phyloP scores from a whole-genome alignment of 2,113 vertebrate genomes.

The Psammodynastes pulverulentus region DNA sequence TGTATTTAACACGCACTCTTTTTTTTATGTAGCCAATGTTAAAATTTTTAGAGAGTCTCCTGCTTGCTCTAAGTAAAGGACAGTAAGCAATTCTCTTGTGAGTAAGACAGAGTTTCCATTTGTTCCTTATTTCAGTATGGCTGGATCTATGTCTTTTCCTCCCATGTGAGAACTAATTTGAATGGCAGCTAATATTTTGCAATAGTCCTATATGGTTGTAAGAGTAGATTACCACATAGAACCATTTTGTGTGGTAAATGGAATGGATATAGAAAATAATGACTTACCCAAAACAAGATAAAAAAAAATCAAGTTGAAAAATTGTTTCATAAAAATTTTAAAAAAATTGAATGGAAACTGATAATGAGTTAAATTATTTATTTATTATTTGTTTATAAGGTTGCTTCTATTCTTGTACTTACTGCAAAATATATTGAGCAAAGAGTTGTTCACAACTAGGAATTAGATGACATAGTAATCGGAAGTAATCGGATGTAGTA shows the following conservation, averaged over 20 bases:
- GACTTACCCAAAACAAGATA: not conserved
- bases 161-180: not conserved
- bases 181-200: not conserved
- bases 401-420: not conserved
- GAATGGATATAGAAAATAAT: not conserved
- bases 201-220: not conserved
- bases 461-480: not conserved
- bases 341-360: not conserved
- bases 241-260: not conserved
- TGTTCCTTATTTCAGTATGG: not conserved
- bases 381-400: not conserved
- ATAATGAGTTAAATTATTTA: not conserved
- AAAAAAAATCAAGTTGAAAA: not conserved
- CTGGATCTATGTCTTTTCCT: not conserved
- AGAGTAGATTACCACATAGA: not conserved
- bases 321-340: not conserved
- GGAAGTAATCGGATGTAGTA: too few species aligned
- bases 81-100: not conserved
- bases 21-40: not conserved
- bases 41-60: not conserved
- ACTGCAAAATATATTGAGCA: not conserved
- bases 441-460: not conserved
- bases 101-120: not conserved
- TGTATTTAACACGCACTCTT: not conserved
- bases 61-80: not conserved